Percentiles rank a stretch among this genome's conserved stretches.
Conservation (phyloP, 2,888 invertebrate genomes). For the Dascillus cervinus region DNA sequence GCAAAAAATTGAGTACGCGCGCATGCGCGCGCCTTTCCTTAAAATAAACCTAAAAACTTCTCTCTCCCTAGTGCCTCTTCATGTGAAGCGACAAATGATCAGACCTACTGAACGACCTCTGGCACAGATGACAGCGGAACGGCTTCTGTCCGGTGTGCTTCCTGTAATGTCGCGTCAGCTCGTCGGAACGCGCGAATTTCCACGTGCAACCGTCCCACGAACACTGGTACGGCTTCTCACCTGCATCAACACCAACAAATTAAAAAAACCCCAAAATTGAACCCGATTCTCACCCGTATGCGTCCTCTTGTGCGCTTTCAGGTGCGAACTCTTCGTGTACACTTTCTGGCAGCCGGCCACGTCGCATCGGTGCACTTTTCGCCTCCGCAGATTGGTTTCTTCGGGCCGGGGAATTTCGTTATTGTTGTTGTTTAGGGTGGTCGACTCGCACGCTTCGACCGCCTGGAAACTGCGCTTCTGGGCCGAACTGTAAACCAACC, state of each 20-base stretch:
- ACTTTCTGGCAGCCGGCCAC: slow-evolving; percentile 85
- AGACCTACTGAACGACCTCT: slow-evolving; percentile 82
- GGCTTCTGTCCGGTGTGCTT: slow-evolving; percentile 93
- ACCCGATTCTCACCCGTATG: slow-evolving; percentile 87
- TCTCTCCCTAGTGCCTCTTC: slow-evolving; percentile 68
- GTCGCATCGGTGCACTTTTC: slow-evolving; percentile 82
- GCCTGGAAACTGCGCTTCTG: too few relatives aligned
- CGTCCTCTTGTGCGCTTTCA: slow-evolving; percentile 86
- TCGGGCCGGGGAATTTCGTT: slow-evolving; percentile 19
- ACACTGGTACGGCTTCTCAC: slow-evolving; percentile 90
- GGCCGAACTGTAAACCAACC: too few relatives aligned
- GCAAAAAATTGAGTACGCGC: too few relatives aligned
- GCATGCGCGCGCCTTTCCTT: too few relatives aligned
- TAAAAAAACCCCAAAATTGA: too few relatives aligned
- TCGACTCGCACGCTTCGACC: too few relatives aligned
- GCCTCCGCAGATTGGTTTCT: slow-evolving; percentile 49
- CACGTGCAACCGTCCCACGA: slow-evolving; percentile 92
- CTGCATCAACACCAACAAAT: too few relatives aligned
- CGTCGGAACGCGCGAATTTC: slow-evolving; percentile 91
- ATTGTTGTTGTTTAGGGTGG: too few relatives aligned
- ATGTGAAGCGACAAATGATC: slow-evolving; percentile 89
- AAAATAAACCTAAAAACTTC: too few relatives aligned
- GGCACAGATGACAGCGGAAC: slow-evolving; percentile 83
- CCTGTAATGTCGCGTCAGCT: slow-evolving; percentile 83
- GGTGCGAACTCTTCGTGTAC: slow-evolving; percentile 91